Evolutionary conservation across 1,140 invertebrate genomes (phyloP).

Genomic region (Galleria mellonella): DNA sequence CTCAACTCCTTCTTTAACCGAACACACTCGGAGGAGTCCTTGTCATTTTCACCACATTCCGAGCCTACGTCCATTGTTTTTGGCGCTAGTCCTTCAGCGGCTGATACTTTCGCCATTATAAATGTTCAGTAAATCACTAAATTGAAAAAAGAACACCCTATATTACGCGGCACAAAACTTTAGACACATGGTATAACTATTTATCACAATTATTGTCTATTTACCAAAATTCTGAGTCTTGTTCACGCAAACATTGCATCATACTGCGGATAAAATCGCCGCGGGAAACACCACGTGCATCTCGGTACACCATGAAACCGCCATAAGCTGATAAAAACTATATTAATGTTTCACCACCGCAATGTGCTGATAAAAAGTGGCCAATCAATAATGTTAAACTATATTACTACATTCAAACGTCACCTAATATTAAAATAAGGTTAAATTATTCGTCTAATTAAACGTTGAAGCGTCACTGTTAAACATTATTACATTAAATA

Average conservation of each 20-base stretch:
- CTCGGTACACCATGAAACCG: conserved; percentile 34
- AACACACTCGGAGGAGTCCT: conserved; percentile 64
- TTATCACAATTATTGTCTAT: conserved; percentile 8
- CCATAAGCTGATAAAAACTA: conserved; percentile 37
- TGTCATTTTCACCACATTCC: conserved; percentile 23
- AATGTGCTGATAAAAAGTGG: conserved; percentile 26
- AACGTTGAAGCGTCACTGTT: no score
- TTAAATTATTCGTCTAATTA: conserved; percentile 48
- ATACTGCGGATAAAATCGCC: conserved; percentile 24
- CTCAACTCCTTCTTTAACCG: conserved; percentile 91
- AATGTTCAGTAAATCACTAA: background rate
- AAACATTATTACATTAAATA: no score
- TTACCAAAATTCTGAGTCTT: conserved; percentile 32
- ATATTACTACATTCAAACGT: conserved; percentile 9
- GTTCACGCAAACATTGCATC: conserved; percentile 66
- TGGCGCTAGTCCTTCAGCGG: conserved; percentile 47
- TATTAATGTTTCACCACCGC: conserved; percentile 10
- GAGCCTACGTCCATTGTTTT: conserved; percentile 41
- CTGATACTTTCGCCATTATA: conserved; percentile 68
- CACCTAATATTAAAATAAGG: conserved; percentile 25
- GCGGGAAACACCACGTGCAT: conserved; percentile 50
- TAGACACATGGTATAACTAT: conserved; percentile 19
- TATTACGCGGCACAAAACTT: conserved; percentile 5
- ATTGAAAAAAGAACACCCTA: conserved; percentile 3
- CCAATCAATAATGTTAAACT: background rate